Evolutionary conservation across 2,888 invertebrate genomes (phyloP).

Genomic region (Idaea straminata): DNA sequence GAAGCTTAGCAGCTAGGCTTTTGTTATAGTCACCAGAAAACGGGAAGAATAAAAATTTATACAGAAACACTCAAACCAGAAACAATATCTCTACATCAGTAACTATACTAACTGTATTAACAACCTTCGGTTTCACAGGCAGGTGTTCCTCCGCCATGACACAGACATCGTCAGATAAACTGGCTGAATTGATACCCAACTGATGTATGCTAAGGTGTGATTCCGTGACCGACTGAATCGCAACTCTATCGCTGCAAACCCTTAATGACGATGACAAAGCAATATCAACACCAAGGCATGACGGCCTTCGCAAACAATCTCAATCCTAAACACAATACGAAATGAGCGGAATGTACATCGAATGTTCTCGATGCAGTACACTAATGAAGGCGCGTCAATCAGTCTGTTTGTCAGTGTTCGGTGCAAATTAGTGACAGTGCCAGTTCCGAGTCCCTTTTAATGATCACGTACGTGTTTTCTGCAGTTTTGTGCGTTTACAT

Average conservation of each 20-base stretch:
- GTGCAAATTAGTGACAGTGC: slow-evolving; percentile 67
- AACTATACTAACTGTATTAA: too few relatives aligned
- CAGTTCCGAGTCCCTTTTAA: slow-evolving; percentile 3
- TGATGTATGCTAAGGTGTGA: too few relatives aligned
- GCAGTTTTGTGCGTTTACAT: not conserved
- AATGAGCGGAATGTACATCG: slow-evolving; percentile 14
- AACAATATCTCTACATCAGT: too few relatives aligned
- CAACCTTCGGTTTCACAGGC: too few relatives aligned
- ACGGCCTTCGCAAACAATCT: not conserved
- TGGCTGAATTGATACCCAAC: too few relatives aligned
- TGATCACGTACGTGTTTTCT: not conserved
- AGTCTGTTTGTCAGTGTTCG: slow-evolving; percentile 61
- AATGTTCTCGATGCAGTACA: slow-evolving; percentile 26
- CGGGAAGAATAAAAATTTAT: too few relatives aligned
- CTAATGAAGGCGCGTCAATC: slow-evolving; percentile 72
- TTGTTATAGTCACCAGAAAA: too few relatives aligned
- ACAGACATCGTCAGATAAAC: too few relatives aligned
- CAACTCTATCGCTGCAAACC: not conserved
- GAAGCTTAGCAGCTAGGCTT: too few relatives aligned
- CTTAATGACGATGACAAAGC: not conserved
- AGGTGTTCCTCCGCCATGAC: too few relatives aligned
- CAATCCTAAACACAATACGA: not conserved
- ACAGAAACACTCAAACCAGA: too few relatives aligned
- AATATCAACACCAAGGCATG: not conserved
- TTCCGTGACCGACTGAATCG: too few relatives aligned